A percentile compares a stretch with the other conserved stretches of the same genome.
These are phyloP conservation scores for Exaiptasia diaphana DNA, from an alignment of 64 coral and sea anemone genomes.

Conservation along the genomic window DNA sequence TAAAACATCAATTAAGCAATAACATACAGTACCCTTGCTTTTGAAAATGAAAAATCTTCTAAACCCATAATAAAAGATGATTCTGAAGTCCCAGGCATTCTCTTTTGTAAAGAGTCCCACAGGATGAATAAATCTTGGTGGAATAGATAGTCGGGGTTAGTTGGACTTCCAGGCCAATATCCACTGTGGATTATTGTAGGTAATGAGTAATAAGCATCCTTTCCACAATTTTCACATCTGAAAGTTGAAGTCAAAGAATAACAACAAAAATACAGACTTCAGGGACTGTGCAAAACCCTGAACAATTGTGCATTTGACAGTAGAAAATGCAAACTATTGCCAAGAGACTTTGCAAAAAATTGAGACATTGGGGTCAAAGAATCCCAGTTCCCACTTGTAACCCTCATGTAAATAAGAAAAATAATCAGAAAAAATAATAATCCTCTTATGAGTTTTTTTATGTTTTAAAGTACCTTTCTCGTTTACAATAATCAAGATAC, in stretches of 20 bases:
- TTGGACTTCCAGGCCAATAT: slow-evolving; percentile 73
- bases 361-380: no score
- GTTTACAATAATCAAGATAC: slow-evolving; percentile 13
- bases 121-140: slow-evolving; percentile 58
- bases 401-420: no score
- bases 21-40: slow-evolving; percentile 55
- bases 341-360: neutral
- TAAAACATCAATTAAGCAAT: no score
- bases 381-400: no score
- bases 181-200: slow-evolving; percentile 32
- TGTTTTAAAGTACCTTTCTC: slow-evolving; percentile 13
- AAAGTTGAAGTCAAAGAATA: slow-evolving; percentile 46
- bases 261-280: neutral
- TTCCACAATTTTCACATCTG: slow-evolving; percentile 18
- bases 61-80: slow-evolving; percentile 44
- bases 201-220: neutral
- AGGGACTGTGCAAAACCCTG: neutral
- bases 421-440: no score
- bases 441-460: no score
- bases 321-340: neutral
- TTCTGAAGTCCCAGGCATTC: slow-evolving; percentile 65
- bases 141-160: slow-evolving; percentile 42
- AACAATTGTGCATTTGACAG: neutral
- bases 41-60: slow-evolving; percentile 53
- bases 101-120: slow-evolving; percentile 53